Base-by-base conservation (phyloP, 1,140 invertebrate genomes). In the Rhagoletis zephyria region DNA sequence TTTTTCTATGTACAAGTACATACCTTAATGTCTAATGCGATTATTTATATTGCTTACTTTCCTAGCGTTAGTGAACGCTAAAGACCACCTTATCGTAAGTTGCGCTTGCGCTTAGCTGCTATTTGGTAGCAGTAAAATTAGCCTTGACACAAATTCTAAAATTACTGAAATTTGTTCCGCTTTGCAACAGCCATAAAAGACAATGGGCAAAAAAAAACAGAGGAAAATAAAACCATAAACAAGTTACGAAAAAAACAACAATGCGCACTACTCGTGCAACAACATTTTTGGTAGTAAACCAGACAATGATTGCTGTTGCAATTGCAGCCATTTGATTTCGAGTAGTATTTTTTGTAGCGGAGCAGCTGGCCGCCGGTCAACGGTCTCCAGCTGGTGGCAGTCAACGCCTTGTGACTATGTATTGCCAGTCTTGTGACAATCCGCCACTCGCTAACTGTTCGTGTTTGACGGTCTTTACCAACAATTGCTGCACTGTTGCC, bases 91-190 rank as follows among this genome's bases (percentile, higher is more conserved):
- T 67, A 16, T 5, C 5, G 9, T 2, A 4, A 3, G 42, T 70
- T 77, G 42, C 30, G 30, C 74, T 9, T n/a, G 74, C 48, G 3
- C 2, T 9, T 14, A 56, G 9, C 48, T 81, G 16, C 30, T 81
- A 19, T 56, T 30, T 30, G 30, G 30, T 30, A 30, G 30, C n/a
- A 10, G 48, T 12, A 19, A 59, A 56, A 19, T 81, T 81, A 81
- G 74, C 74, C 74, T 81, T 81, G 74, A 81, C 74, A 59, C 48
- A 81, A 81, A 81, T 81, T 81, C 74, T 81, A 81, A 56, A 81
- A 81, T 81, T 51, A 81, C 48, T 81, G 59, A 10, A 67, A 81
- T 81, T 48, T n/a, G n/a, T 81, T 81, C n/a, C 74, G 51, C 48
- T n/a, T 81, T 81, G 51, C 16, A 19, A 59, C n/a, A 81, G 74